phyloP scores from a whole-genome alignment of 2,113 vertebrate genomes.

The Corythornis cristatus region DNA sequence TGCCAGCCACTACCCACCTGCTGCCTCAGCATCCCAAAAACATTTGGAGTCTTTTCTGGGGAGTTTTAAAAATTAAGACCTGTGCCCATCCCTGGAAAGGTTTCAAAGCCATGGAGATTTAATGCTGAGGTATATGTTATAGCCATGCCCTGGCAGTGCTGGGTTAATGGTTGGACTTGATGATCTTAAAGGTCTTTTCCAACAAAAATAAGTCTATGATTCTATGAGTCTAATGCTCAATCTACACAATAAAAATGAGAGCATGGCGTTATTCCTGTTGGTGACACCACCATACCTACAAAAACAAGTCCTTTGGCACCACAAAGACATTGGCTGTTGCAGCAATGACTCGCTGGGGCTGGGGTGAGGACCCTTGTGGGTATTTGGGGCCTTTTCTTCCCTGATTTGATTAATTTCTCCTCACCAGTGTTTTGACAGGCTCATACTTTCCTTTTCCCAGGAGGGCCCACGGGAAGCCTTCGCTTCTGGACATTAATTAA shows the following conservation, averaged over 20 bases:
- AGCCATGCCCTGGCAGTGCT: not conserved
- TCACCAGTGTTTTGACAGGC: not conserved
- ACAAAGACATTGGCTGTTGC: not conserved
- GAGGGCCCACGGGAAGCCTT: accelerated
- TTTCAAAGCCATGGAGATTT: not conserved
- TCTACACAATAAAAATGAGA: not conserved
- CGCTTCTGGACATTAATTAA: not conserved
- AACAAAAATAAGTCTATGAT: not conserved
- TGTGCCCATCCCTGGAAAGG: not conserved
- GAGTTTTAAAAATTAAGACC: not conserved
- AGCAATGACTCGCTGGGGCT: not conserved
- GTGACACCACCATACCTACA: accelerated
- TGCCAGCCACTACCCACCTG: not conserved
- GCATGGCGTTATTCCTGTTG: accelerated
- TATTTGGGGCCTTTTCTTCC: not conserved
- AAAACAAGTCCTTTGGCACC: not conserved
- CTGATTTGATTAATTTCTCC: conserved; percentile 9
- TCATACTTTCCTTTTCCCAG: not conserved
- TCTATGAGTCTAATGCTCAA: not conserved
- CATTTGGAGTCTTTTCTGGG: not conserved
- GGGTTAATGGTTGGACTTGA: not conserved
- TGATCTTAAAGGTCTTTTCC: not conserved
- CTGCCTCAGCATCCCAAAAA: not conserved
- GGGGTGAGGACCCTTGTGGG: not conserved
- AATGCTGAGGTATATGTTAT: not conserved